These are phyloP conservation scores for Pyrrhia umbra DNA, from an alignment of 2,888 invertebrate species.

Conservation along the genomic window DNA sequence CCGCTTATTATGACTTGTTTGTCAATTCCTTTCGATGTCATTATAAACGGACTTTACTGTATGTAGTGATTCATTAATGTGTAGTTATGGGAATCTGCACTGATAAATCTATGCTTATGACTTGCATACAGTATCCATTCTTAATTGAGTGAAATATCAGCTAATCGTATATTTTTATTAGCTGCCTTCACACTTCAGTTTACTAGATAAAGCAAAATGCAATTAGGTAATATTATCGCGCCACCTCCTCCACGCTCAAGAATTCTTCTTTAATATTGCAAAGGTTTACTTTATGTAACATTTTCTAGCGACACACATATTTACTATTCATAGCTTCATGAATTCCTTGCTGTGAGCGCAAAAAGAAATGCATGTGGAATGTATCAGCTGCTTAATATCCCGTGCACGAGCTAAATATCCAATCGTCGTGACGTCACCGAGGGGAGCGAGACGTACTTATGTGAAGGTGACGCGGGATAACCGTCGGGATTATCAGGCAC, in stretches of 20 bases:
- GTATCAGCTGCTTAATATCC: constrained; percentile 38
- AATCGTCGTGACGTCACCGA: constrained; percentile 26
- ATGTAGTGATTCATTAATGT: constrained; percentile 20
- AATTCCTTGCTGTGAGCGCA: constrained; percentile 24
- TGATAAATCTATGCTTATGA: constrained; percentile 19
- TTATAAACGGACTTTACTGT: too few relatives aligned
- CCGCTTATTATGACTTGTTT: too few relatives aligned
- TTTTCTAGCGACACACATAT: constrained; percentile 20
- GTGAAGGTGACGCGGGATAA: not conserved
- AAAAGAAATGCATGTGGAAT: constrained; percentile 22
- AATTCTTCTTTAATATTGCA: not conserved
- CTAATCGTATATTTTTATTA: not conserved
- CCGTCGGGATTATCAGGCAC: not conserved
- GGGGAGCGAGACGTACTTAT: constrained; percentile 24
- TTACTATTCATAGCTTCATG: constrained; percentile 49
- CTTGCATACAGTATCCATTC: constrained; percentile 5
- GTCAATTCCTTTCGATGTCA: too few relatives aligned
- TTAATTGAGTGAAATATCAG: constrained; percentile 3
- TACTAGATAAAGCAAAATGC: not conserved
- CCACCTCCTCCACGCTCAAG: not conserved
- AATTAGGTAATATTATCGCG: not conserved
- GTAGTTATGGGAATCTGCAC: constrained; percentile 15
- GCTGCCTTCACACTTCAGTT: constrained; percentile 1
- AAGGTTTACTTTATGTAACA: constrained; percentile 22
- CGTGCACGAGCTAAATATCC: constrained; percentile 39